Evolutionary conservation across 2,797 vertebrate genomes (phyloP).

Genomic region (Sardinella longiceps): DNA sequence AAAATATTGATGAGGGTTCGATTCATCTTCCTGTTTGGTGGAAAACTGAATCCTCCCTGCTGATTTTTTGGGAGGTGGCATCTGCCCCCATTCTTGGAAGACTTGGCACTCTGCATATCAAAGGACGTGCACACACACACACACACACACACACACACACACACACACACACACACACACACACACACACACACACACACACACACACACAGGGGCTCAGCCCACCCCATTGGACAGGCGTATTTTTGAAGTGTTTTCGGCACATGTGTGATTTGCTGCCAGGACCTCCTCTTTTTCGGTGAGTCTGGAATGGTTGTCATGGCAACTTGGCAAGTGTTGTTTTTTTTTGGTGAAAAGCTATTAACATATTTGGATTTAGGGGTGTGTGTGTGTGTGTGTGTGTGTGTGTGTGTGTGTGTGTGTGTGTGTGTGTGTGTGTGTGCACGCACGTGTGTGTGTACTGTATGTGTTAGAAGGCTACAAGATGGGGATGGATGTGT

Average conservation of each 20-base stretch:
- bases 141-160: not conserved
- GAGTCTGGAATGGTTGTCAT: slow-evolving; percentile 74
- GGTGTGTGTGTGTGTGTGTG: not conserved
- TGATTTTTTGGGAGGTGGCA: slow-evolving; percentile 14
- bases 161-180: not conserved
- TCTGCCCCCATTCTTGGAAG: slow-evolving; percentile 23
- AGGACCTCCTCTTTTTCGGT: slow-evolving; percentile 57
- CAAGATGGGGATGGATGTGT: not conserved
- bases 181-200: not conserved
- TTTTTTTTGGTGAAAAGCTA: slow-evolving; percentile 35
- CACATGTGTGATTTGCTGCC: slow-evolving; percentile 22
- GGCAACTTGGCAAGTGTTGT: slow-evolving; percentile 73
- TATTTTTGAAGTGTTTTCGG: slow-evolving; percentile 13
- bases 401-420: not conserved
- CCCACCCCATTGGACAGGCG: slow-evolving; percentile 9
- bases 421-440: not conserved
- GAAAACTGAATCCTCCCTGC: not conserved
- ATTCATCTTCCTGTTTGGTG: slow-evolving; percentile 6
- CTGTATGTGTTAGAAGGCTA: not conserved
- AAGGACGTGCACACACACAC: not conserved
- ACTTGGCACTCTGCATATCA: slow-evolving; percentile 9
- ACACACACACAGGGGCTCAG: not conserved
- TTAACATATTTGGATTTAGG: slow-evolving; percentile 39
- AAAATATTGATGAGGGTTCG: slow-evolving; percentile 14
- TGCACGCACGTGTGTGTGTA: not conserved